Conservation (phyloP, 2,888 invertebrate genomes). For the Philonicus albiceps region DNA sequence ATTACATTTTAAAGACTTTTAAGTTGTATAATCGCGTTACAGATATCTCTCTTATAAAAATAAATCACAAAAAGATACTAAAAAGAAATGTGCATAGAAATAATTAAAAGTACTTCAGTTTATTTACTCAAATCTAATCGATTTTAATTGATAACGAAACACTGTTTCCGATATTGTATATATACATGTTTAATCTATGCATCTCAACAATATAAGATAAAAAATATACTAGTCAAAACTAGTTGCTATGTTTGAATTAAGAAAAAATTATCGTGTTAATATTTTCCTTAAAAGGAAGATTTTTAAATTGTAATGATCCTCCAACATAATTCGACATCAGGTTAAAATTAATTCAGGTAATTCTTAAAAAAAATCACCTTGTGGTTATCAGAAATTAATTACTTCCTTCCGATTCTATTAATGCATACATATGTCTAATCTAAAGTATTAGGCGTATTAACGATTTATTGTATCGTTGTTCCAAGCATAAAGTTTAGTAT, state of each 20-base stretch:
- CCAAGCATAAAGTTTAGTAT: too few relatives aligned
- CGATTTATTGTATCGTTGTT: too few relatives aligned
- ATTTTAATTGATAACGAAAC: background rate
- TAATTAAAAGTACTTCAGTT: background rate
- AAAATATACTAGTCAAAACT: background rate
- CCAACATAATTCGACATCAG: too few relatives aligned
- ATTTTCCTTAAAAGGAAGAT: too few relatives aligned
- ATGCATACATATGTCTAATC: background rate
- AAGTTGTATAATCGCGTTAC: background rate
- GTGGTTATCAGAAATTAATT: background rate
- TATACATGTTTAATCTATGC: background rate
- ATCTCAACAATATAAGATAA: background rate
- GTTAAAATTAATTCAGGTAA: background rate
- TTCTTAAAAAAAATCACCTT: background rate
- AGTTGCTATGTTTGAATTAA: background rate
- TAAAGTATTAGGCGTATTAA: background rate
- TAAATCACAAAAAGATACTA: background rate
- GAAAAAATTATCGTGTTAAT: background rate
- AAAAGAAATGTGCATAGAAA: background rate
- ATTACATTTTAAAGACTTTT: too few relatives aligned
- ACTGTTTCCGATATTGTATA: background rate
- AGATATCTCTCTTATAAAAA: background rate
- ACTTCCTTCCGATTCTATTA: background rate
- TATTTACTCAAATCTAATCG: background rate
- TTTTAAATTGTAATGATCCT: too few relatives aligned